Percentiles rank a stretch among this genome's conserved stretches.
These are phyloP conservation scores for Atrichornis clamosus DNA, from an alignment of 2,113 vertebrate genomes.

Conservation along the genomic window DNA sequence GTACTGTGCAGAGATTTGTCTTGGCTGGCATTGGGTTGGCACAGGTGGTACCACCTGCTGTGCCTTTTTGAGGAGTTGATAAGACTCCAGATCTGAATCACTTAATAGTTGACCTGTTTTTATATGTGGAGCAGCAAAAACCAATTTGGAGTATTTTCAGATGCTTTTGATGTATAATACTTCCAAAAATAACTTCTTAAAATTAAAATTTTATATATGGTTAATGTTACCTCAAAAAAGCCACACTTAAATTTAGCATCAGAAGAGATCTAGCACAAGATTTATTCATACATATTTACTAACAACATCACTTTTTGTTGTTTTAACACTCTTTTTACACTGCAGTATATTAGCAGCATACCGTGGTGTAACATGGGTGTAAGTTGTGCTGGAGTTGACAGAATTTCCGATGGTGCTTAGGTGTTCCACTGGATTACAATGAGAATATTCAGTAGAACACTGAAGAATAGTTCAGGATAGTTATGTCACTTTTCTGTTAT, in stretches of 20 bases:
- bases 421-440: neutral
- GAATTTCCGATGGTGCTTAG: neutral
- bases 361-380: neutral
- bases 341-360: fast-evolving
- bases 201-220: neutral
- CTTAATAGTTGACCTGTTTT: neutral
- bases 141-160: neutral
- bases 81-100: neutral
- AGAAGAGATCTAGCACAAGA: neutral
- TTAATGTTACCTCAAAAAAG: neutral
- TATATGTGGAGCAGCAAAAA: neutral
- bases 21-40: neutral
- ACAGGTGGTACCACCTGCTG: slow-evolving; percentile 38
- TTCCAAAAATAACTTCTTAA: neutral
- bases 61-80: neutral
- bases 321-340: neutral
- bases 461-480: neutral
- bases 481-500: neutral
- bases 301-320: neutral
- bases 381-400: neutral
- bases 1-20: neutral
- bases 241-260: neutral
- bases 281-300: neutral
- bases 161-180: neutral
- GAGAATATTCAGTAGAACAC: neutral